A percentile compares a stretch with the other conserved stretches of the same genome.
Conservation (phyloP, 2,888 invertebrate genomes). For the Antheraea yamamai region DNA sequence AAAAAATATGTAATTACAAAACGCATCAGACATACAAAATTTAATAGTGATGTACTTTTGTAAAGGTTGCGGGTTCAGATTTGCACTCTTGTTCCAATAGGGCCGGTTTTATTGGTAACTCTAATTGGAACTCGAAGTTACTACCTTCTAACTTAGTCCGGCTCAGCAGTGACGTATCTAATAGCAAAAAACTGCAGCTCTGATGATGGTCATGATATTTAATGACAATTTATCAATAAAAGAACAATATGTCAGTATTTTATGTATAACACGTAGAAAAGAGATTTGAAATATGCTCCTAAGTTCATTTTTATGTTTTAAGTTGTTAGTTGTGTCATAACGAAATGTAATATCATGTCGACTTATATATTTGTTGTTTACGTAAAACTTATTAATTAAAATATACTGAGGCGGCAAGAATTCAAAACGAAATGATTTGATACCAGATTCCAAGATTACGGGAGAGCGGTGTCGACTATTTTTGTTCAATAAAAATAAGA, state of each 20-base stretch:
- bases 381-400: not conserved
- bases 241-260: not conserved
- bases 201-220: not conserved
- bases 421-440: constrained; percentile 6
- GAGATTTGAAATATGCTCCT: too few relatives aligned
- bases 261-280: not conserved
- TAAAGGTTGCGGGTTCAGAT: not conserved
- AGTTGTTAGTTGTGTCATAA: not conserved
- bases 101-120: not conserved
- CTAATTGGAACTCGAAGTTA: not conserved
- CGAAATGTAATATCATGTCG: not conserved
- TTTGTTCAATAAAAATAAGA: constrained; percentile 67
- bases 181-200: not conserved
- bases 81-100: not conserved
- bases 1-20: too few relatives aligned
- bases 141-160: not conserved
- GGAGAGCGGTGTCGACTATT: constrained; percentile 45
- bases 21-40: too few relatives aligned
- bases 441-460: constrained; percentile 17
- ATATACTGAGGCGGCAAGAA: not conserved
- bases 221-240: not conserved
- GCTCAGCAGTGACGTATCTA: not conserved
- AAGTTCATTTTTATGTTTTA: not conserved
- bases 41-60: too few relatives aligned
- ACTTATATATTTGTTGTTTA: not conserved